A percentile compares a stretch with the other conserved stretches of the same genome.
Conservation (phyloP, 1,140 invertebrate species). For the Drosophila persimilis region DNA sequence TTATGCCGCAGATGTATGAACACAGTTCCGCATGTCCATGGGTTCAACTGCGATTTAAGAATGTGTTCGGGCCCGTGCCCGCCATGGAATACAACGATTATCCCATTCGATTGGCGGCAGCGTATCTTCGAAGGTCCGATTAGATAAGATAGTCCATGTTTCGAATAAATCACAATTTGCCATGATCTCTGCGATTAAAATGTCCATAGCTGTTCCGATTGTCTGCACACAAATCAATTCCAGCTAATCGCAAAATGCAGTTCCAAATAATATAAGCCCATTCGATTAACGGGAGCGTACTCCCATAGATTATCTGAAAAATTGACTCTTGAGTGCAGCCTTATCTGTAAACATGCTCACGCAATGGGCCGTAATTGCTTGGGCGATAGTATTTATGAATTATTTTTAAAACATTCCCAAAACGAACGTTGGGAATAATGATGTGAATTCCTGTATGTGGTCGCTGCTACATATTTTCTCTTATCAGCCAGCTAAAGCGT, state of each 20-base stretch:
- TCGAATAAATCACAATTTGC: constrained; percentile 39
- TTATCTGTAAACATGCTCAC: constrained; percentile 23
- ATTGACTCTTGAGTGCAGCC: constrained; percentile 24
- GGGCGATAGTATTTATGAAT: constrained; percentile 20
- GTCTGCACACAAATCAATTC: constrained; percentile 33
- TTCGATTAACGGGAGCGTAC: constrained; percentile 22
- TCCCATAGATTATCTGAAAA: constrained; percentile 25
- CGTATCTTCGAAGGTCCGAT: constrained; percentile 14
- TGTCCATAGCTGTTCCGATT: constrained; percentile 27
- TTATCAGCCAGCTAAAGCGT: constrained; percentile 35
- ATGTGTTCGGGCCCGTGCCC: not conserved
- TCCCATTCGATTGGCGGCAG: constrained; percentile 7
- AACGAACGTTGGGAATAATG: constrained; percentile 8
- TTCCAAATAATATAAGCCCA: constrained; percentile 8
- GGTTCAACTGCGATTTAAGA: constrained; percentile 21
- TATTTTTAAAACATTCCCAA: constrained; percentile 45
- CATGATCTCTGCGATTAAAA: constrained; percentile 41
- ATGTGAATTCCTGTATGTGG: not conserved
- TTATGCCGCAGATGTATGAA: constrained; percentile 34
- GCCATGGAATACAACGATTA: constrained; percentile 33
- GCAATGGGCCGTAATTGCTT: not conserved
- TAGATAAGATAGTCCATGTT: constrained; percentile 27
- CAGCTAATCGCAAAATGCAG: constrained; percentile 27
- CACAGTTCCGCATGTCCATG: constrained; percentile 28
- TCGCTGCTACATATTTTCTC: not conserved